These are phyloP conservation scores for Dynastes maya DNA, from an alignment of 2,888 invertebrate species.

Conservation along the genomic window DNA sequence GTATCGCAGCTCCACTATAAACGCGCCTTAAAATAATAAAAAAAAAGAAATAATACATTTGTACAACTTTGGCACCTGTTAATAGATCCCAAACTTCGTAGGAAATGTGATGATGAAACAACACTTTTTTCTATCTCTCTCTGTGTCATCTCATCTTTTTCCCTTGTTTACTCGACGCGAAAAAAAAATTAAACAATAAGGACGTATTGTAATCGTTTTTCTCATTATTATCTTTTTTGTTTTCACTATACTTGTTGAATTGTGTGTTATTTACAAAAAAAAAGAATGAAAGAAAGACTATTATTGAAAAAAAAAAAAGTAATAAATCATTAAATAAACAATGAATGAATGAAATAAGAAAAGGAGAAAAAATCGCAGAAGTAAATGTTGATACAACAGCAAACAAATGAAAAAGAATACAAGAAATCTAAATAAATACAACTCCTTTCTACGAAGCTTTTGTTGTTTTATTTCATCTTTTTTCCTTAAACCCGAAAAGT, in stretches of 20 bases:
- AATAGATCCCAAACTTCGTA: too few species aligned
- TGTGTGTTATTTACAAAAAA: slow-evolving; percentile 43
- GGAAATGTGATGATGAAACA: background rate
- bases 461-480: slow-evolving; percentile 33
- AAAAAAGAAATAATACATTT: too few species aligned
- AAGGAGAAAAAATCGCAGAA: slow-evolving; percentile 27
- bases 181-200: background rate
- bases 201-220: slow-evolving; percentile 3
- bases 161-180: background rate
- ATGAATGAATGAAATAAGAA: slow-evolving; percentile 12
- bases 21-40: too few species aligned
- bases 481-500: background rate
- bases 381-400: slow-evolving; percentile 31
- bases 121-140: too few species aligned
- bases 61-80: too few species aligned
- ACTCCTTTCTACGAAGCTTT: slow-evolving; percentile 26
- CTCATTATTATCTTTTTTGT: slow-evolving; percentile 28
- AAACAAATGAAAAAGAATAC: slow-evolving; percentile 29
- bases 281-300: slow-evolving; percentile 5
- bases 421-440: slow-evolving; percentile 30
- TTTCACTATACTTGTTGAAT: slow-evolving; percentile 38
- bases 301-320: background rate
- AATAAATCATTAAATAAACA: background rate
- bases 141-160: background rate
- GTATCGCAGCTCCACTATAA: too few species aligned